Conservation (phyloP, 2,888 invertebrate genomes). For the Thecocarcelia acutangulata region DNA sequence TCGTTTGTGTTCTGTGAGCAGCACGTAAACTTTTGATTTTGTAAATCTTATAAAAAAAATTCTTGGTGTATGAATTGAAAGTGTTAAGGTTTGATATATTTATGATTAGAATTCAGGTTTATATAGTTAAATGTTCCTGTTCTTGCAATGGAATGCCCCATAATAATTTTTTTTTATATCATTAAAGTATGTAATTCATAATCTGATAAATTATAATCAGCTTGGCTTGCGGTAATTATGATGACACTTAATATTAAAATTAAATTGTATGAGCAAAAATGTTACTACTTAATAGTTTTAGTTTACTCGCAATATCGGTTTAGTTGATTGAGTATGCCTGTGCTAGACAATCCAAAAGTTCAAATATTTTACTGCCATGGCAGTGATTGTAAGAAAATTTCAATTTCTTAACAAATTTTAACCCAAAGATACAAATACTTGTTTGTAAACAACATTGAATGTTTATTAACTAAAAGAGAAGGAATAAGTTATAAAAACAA, state of each 20-base stretch:
- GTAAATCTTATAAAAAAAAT: too few relatives aligned
- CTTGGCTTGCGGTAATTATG: slow-evolving; percentile 2
- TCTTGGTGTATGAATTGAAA: too few relatives aligned
- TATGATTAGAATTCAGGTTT: too few relatives aligned
- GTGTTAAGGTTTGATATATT: too few relatives aligned
- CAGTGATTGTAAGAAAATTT: background rate
- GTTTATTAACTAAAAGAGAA: too few relatives aligned
- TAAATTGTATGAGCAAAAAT: background rate
- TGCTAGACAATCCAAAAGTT: background rate
- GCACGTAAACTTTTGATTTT: too few relatives aligned
- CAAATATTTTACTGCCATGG: background rate
- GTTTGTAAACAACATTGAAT: too few relatives aligned
- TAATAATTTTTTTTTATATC: background rate
- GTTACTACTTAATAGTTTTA: slow-evolving; percentile 19
- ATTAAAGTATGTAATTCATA: slow-evolving; percentile 14
- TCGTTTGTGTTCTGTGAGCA: too few relatives aligned
- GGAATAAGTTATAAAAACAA: too few relatives aligned
- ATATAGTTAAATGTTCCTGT: too few relatives aligned
- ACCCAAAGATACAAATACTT: too few relatives aligned
- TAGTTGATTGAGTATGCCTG: slow-evolving; percentile 1
- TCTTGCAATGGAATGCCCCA: background rate
- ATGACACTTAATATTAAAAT: slow-evolving; percentile 26
- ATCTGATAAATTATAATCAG: slow-evolving; percentile 15
- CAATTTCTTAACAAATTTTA: background rate
- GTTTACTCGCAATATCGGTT: background rate